phyloP scores from a whole-genome alignment of 2,113 vertebrate species.

The Cyprinodon brontotheroides region DNA sequence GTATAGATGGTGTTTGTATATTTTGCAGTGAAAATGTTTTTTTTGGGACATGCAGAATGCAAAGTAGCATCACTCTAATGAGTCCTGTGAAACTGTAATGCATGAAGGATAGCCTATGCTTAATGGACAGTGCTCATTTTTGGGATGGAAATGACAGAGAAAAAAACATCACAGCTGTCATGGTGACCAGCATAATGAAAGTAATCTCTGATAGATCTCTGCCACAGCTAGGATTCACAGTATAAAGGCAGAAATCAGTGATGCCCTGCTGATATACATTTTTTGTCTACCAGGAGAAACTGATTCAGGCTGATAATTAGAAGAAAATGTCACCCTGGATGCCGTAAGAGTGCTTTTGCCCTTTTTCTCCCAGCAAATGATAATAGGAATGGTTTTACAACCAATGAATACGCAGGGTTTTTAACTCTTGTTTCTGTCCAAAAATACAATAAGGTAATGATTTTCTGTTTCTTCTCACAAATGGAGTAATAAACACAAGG shows the following conservation, averaged over 20 bases:
- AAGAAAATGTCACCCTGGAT: conserved; percentile 48
- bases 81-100: conserved; percentile 4
- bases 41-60: neutral
- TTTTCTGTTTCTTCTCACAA: neutral
- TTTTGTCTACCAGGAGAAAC: conserved; percentile 40
- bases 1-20: neutral
- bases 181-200: conserved; percentile 35
- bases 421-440: neutral
- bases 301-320: conserved; percentile 49
- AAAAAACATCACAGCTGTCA: conserved; percentile 46
- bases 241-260: conserved; percentile 47
- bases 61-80: neutral
- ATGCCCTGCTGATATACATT: conserved; percentile 48
- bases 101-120: conserved; percentile 6
- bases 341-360: neutral
- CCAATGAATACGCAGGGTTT: neutral
- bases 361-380: neutral
- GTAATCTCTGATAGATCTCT: conserved; percentile 32
- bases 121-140: conserved; percentile 10
- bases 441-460: neutral
- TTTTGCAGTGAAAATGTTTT: neutral
- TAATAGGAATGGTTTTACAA: neutral
- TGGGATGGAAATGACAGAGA: conserved; percentile 5
- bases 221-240: conserved; percentile 40
- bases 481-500: neutral